These are phyloP conservation scores for Rhyzopertha dominica DNA, from an alignment of 1,140 invertebrate species.

Conservation along the genomic window DNA sequence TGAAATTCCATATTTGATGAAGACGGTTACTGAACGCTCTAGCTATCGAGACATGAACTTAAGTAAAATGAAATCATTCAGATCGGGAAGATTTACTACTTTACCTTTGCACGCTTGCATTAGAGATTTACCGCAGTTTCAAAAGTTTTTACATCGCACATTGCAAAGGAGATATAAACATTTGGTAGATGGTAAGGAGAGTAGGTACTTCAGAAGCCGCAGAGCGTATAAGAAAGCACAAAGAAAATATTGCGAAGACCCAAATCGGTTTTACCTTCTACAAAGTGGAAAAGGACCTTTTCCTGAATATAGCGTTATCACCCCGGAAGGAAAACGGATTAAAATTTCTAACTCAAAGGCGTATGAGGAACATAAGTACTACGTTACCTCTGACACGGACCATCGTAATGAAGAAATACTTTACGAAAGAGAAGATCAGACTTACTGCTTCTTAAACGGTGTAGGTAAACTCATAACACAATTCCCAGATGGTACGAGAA, in stretches of 20 bases:
- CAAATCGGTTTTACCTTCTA: not conserved
- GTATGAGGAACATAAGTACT: not conserved
- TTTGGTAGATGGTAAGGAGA: not conserved
- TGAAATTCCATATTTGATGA: conserved; percentile 2
- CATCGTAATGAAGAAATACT: conserved; percentile 4
- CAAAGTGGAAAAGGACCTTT: not conserved
- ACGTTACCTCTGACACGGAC: not conserved
- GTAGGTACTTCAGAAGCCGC: conserved; percentile 1
- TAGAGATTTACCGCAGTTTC: not conserved
- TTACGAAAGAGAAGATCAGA: conserved; percentile 1
- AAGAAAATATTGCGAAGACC: not conserved
- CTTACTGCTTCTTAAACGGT: not conserved
- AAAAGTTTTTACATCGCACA: not conserved
- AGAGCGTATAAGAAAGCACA: not conserved
- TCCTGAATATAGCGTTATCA: conserved; percentile 1
- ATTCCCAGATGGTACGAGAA: conserved; percentile 3
- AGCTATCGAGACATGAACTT: not conserved
- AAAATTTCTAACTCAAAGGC: not conserved
- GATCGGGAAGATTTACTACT: not conserved
- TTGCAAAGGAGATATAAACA: not conserved
- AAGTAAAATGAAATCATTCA: not conserved
- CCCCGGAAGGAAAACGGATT: not conserved
- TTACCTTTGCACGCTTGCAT: not conserved
- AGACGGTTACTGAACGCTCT: not conserved
- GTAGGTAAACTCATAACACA: conserved; percentile 1